These are phyloP conservation scores for Tinea pellionella DNA, from an alignment of 2,888 invertebrate species.

Conservation along the genomic window DNA sequence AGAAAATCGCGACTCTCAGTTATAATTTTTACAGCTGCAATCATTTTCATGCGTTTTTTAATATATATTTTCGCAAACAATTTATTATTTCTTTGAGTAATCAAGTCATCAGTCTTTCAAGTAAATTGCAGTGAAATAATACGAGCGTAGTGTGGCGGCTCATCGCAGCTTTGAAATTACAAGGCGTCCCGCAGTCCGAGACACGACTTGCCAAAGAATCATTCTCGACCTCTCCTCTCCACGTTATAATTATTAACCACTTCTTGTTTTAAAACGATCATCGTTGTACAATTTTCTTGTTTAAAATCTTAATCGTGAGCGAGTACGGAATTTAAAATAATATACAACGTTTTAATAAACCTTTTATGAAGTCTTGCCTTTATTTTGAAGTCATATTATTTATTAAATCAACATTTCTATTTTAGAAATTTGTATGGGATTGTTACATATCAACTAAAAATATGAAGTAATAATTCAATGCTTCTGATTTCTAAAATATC, in stretches of 20 bases:
- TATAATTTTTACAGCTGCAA: neutral
- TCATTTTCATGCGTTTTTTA: neutral
- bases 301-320: slow-evolving; percentile 24
- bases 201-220: slow-evolving; percentile 15
- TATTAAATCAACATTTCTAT: too few relatives aligned
- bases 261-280: slow-evolving; percentile 17
- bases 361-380: neutral
- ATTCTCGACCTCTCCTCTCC: slow-evolving; percentile 8
- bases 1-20: too few relatives aligned
- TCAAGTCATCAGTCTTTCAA: slow-evolving; percentile 10
- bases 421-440: too few relatives aligned
- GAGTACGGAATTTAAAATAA: slow-evolving; percentile 2
- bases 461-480: neutral
- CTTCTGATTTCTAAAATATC: neutral
- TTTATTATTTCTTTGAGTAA: slow-evolving; percentile 6
- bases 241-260: slow-evolving; percentile 25
- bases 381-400: neutral
- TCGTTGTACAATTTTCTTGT: slow-evolving; percentile 16
- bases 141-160: slow-evolving; percentile 16
- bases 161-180: slow-evolving; percentile 27
- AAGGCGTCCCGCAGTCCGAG: slow-evolving; percentile 29
- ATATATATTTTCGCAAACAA: too few relatives aligned
- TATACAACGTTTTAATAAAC: neutral
- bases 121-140: slow-evolving; percentile 13
- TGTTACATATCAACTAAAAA: too few relatives aligned